Evolutionary conservation across 2,888 invertebrate species (phyloP).

Genomic region (Cephonodes hylas): DNA sequence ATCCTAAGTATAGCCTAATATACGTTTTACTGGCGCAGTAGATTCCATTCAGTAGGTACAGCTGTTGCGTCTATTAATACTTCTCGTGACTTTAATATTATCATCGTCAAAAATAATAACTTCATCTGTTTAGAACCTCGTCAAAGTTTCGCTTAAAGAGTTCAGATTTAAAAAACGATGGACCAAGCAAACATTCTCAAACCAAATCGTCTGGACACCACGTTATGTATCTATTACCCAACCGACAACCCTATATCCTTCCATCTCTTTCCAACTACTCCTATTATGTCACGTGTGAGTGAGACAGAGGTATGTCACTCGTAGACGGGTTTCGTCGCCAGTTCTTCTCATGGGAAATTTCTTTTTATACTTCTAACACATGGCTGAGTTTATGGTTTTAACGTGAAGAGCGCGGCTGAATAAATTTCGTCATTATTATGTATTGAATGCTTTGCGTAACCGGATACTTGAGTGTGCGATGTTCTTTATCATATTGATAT

Average conservation of each 20-base stretch:
- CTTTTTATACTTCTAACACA: constrained; percentile 45
- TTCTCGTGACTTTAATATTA: no score
- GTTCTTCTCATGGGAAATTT: constrained; percentile 39
- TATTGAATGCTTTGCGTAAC: constrained; percentile 5
- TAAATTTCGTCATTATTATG: constrained; percentile 23
- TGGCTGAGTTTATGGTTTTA: constrained; percentile 32
- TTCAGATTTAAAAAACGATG: not conserved
- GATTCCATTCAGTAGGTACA: no score
- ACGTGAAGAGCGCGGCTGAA: constrained; percentile 32
- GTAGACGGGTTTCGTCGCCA: not conserved
- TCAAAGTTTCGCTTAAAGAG: no score
- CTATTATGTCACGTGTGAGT: not conserved
- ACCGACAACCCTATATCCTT: not conserved
- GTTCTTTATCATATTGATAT: not conserved
- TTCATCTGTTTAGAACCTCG: no score
- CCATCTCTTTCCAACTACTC: not conserved
- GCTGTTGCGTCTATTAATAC: no score
- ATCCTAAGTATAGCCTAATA: no score
- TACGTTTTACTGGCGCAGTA: no score
- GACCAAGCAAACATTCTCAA: not conserved
- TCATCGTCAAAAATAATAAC: no score
- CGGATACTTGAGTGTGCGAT: not conserved
- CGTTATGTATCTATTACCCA: not conserved
- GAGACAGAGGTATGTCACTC: not conserved
- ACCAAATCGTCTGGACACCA: not conserved